These are phyloP conservation scores for Erannis defoliaria DNA, from an alignment of 2,888 invertebrate genomes.

Conservation along the genomic window DNA sequence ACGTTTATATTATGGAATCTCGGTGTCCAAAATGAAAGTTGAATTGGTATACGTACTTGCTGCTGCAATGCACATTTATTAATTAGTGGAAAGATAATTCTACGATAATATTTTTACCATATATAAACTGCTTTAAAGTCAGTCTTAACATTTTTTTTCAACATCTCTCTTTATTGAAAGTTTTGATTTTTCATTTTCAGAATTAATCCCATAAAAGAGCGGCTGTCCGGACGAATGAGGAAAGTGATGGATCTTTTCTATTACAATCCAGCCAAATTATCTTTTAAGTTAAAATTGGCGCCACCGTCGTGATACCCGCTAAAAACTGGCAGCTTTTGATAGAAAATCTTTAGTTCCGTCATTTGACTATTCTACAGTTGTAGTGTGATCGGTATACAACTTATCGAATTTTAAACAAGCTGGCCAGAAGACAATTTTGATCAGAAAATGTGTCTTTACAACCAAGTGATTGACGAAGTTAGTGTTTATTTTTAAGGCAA, in stretches of 20 bases:
- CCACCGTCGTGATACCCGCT: background rate
- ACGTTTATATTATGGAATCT: no score
- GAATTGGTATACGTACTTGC: no score
- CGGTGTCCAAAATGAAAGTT: no score
- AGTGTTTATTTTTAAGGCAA: background rate
- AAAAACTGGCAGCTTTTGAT: no score
- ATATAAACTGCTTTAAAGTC: no score
- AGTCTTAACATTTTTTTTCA: background rate
- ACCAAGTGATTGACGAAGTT: slow-evolving; percentile 1
- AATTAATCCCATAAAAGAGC: slow-evolving; percentile 14
- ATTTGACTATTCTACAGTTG: background rate
- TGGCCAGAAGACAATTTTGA: slow-evolving; percentile 1
- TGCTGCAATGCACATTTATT: no score
- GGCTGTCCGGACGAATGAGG: slow-evolving; percentile 3
- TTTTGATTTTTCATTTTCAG: slow-evolving; percentile 15
- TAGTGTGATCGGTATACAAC: background rate
- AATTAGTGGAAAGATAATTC: no score
- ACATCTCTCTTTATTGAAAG: background rate
- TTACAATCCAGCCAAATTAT: background rate
- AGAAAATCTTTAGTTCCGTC: background rate
- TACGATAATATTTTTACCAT: background rate
- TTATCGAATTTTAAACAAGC: slow-evolving; percentile 9
- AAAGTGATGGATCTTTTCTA: slow-evolving; percentile 13
- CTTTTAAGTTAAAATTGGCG: background rate
- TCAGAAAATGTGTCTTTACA: background rate